Evolutionary conservation across 2,888 invertebrate genomes (phyloP), one percentile per base, ranked within the genome.

Genomic region (Ctena decussata): DNA sequence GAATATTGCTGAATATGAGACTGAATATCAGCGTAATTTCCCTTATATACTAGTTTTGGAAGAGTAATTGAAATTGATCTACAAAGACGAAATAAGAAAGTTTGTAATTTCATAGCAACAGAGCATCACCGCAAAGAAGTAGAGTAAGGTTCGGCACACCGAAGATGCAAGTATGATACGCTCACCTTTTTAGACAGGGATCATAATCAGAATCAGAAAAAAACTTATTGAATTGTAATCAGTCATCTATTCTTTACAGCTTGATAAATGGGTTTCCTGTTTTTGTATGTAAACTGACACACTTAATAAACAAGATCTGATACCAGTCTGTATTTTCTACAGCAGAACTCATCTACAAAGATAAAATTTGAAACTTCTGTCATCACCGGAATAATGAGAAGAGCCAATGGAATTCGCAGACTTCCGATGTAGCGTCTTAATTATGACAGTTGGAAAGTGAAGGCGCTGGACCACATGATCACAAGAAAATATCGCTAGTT

Each of bases 291-390:
- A 65, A 65, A 35, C 24, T 35, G 65, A 65, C 65, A 65, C 65
- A 35, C 8, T 65, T 65, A 65, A 65, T 65, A 65, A 65, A 65
- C 65, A 35, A 30, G 65, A 65, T 65, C 65, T 35, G 65, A 65
- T 65, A 65, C 35, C 35, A 35, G 30, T 30, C 35, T 8, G 1
- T 8, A n/a, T 24, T 65, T 35, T 65, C 65, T 32, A 65, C 65
- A 65, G 65, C 24, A 12, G 30, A 12, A 65, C 35, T 35, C 35
- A 65, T 35, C 65, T 21, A 8, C 35, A 35, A 35, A 65, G 65
- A 65, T 65, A 65, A 32, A 30, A 30, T 65, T 65, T 65, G 35
- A 65, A 57, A 32, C 35, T 11, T 65, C 65, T 35, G 27, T 65
- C 65, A 65, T 30, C 65, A 65, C 15, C 5, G 65, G 35, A 6